Percentiles rank a stretch among this genome's conserved stretches.
Conservation (phyloP, 2,113 vertebrate species). For the Myrmophylax atrothorax region DNA sequence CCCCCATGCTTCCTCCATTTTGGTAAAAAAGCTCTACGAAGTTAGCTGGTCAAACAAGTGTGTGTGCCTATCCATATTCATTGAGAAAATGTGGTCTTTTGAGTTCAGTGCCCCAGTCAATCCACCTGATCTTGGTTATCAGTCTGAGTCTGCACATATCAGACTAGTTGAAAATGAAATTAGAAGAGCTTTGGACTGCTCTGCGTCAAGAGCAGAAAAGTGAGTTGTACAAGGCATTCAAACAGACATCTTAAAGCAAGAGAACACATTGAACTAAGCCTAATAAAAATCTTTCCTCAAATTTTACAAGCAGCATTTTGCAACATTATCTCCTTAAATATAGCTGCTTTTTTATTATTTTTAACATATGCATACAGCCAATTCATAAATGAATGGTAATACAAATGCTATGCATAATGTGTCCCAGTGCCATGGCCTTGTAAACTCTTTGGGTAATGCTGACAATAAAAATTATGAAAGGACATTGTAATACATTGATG, state of each 20-base stretch:
- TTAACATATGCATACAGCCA: background rate
- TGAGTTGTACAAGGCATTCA: background rate
- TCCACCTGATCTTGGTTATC: background rate
- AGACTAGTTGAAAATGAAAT: background rate
- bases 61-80: background rate
- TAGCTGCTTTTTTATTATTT: background rate
- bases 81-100: background rate
- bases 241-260: background rate
- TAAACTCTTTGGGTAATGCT: background rate
- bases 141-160: background rate
- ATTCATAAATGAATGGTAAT: background rate
- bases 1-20: background rate
- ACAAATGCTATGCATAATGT: background rate
- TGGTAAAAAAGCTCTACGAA: background rate
- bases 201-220: rapidly evolving
- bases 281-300: background rate
- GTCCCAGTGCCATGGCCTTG: rapidly evolving
- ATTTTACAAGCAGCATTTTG: background rate
- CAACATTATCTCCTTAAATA: background rate
- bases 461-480: background rate
- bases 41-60: background rate
- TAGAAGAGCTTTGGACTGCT: background rate
- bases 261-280: background rate
- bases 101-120: background rate
- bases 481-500: background rate